These are phyloP conservation scores for Loriculus beryllinus DNA, from an alignment of 2,797 vertebrate genomes.

Conservation along the genomic window DNA sequence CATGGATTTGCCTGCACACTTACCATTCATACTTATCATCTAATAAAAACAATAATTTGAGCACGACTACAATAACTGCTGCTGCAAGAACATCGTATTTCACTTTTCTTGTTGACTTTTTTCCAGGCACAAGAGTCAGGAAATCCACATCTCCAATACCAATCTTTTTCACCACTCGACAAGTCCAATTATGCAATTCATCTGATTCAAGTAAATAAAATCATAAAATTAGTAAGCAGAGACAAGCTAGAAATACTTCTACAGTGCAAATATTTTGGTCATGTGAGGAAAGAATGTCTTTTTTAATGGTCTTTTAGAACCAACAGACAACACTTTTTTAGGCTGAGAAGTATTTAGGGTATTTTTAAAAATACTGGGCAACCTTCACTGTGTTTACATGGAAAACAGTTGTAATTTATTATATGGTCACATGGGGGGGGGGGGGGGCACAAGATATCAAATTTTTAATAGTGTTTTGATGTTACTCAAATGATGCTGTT, in stretches of 20 bases:
- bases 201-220: slow-evolving; percentile 74
- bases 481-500: not conserved
- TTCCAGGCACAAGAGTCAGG: slow-evolving; percentile 75
- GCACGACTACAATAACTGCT: slow-evolving; percentile 83
- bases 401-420: not conserved
- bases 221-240: not conserved
- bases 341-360: not conserved
- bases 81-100: slow-evolving; percentile 84
- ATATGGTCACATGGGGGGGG: not conserved
- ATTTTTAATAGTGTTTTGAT: not conserved
- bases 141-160: slow-evolving; percentile 65
- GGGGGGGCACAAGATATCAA: no score
- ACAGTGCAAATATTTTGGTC: not conserved
- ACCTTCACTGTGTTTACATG: not conserved
- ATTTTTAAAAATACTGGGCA: not conserved
- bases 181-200: slow-evolving; percentile 82
- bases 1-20: slow-evolving; percentile 5
- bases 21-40: slow-evolving; percentile 89
- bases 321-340: not conserved
- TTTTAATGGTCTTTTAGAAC: not conserved
- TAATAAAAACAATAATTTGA: slow-evolving; percentile 89
- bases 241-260: not conserved
- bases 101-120: slow-evolving; percentile 61
- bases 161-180: slow-evolving; percentile 74
- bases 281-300: not conserved